Percentiles rank a stretch among this genome's conserved stretches.
phyloP scores from a whole-genome alignment of 2,113 vertebrate genomes.

The Hiodon alosoides region DNA sequence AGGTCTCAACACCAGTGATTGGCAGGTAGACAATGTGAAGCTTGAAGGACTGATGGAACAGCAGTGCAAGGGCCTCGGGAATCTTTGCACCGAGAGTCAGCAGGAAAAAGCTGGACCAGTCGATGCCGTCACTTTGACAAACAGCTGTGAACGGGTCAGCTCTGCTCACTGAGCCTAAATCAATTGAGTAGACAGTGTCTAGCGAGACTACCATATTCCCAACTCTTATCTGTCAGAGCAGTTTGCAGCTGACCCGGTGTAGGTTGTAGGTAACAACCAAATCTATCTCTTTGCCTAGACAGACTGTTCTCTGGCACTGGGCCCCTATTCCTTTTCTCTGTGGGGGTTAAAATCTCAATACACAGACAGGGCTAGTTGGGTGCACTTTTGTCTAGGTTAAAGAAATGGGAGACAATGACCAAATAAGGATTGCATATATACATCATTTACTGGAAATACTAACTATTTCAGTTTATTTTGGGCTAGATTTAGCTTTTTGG shows the following conservation, averaged over 20 bases:
- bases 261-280: conserved; percentile 63
- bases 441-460: no score
- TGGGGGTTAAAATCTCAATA: conserved; percentile 32
- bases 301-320: conserved; percentile 23
- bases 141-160: conserved; percentile 47
- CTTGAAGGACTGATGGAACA: not conserved
- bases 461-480: not conserved
- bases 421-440: not conserved
- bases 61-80: not conserved
- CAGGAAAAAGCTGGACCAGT: not conserved
- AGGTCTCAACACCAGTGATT: not conserved
- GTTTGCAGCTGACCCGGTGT: conserved; percentile 66
- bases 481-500: not conserved
- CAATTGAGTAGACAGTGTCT: conserved; percentile 48
- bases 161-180: conserved; percentile 49
- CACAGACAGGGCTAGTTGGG: not conserved
- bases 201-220: conserved; percentile 54
- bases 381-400: not conserved
- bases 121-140: conserved; percentile 48
- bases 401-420: not conserved
- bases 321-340: conserved; percentile 33
- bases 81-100: not conserved
- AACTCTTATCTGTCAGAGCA: conserved; percentile 53
- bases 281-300: conserved; percentile 60
- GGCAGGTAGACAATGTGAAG: not conserved